phyloP scores from a whole-genome alignment of 1,140 invertebrate genomes.

The Drosophila melanica region DNA sequence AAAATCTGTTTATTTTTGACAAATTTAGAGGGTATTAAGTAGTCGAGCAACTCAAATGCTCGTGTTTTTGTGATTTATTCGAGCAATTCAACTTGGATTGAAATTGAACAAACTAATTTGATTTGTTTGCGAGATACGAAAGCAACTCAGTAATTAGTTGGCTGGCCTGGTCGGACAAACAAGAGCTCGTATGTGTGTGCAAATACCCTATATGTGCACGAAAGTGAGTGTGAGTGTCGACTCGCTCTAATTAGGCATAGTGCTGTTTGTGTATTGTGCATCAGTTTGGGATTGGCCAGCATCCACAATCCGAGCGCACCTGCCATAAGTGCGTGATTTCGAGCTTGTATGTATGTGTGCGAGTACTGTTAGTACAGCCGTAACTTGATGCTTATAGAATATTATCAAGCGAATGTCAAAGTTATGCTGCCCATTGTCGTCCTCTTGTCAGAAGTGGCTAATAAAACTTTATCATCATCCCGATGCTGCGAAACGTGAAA shows the following conservation, averaged over 20 bases:
- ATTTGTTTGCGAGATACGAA: constrained; percentile 42
- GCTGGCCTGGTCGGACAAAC: background rate
- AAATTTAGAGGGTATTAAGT: background rate
- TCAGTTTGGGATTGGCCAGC: constrained; percentile 7
- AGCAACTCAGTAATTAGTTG: constrained; percentile 38
- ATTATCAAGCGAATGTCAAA: constrained; percentile 74
- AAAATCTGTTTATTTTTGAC: too few species aligned
- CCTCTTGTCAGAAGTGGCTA: constrained; percentile 24
- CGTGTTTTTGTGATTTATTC: background rate
- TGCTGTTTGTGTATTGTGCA: constrained; percentile 4
- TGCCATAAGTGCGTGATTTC: background rate
- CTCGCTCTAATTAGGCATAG: constrained; percentile 22
- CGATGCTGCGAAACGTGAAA: constrained; percentile 16
- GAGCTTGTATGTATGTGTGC: constrained; percentile 5
- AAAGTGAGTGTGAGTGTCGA: constrained; percentile 1
- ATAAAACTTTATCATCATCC: constrained; percentile 54
- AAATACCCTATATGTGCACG: background rate
- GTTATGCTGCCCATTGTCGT: constrained; percentile 39
- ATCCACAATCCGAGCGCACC: constrained; percentile 29
- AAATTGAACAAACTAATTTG: constrained; percentile 49
- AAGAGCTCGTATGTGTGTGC: too few species aligned
- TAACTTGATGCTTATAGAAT: constrained; percentile 67
- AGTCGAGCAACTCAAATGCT: background rate
- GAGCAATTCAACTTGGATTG: constrained; percentile 27
- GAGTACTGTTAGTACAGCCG: constrained; percentile 42